Evolutionary conservation across 2,888 invertebrate genomes (phyloP), one percentile per base, ranked within the genome.

Genomic region (Cinara cedri): DNA sequence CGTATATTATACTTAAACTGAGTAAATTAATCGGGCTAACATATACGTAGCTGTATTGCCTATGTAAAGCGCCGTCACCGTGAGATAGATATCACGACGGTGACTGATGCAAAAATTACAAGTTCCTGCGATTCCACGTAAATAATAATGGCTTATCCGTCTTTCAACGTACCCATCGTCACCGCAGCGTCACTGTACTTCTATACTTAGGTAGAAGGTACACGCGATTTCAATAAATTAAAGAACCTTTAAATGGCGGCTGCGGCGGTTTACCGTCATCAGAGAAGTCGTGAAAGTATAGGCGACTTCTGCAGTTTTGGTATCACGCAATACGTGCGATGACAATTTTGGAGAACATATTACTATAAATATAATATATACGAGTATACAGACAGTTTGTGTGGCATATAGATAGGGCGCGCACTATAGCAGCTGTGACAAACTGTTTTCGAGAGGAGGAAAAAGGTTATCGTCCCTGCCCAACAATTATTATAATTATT

Each of bases 391-490:
- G 34, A 10, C 55, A 16, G 51, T 0, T 21, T 13, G 55, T n/a
- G 55, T 55, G 24, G 9, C 11, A 24, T 4, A 34, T 46, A 46
- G 24, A 54, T 6, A 6, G 34, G 3, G 3, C 34, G 19, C n/a
- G 8, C 13, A 9, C 1, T 14, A 21, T 34, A 14, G 54, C 70
- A 70, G 70, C 54, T 70, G 70, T 54, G 70, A 54, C 71, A 57
- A 55, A 57, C 55, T 44, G 55, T 57, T 55, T 71, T 42, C 11
- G 42, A 71, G 21, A 71, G 55, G 44, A 55, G 55, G 42, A 11
- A 55, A 70, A 70, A 70, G 54, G 70, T 71, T 71, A 24, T 51
- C 42, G 19, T 2, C 44, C 19, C 42, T 42, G 34, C 26, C 34
- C 55, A 24, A 44, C 21, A 42, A 55, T 57, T 21, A 71, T 70